These are phyloP conservation scores for Tokudaia tokunoshimensis DNA, from an alignment of 2,797 vertebrate genomes.

Conservation along the genomic window DNA sequence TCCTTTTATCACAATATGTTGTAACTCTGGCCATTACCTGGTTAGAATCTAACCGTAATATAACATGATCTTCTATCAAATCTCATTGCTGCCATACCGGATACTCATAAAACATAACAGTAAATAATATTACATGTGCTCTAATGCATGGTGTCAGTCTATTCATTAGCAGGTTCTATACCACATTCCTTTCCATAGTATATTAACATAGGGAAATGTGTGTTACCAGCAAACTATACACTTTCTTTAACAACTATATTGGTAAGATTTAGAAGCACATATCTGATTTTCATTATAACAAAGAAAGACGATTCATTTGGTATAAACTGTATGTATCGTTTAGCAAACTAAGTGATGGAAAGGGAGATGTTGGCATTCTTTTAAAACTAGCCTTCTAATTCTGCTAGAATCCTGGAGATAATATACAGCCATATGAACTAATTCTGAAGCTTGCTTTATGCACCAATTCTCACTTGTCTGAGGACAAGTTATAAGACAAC, in stretches of 20 bases:
- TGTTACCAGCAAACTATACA: background rate
- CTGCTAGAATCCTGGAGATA: background rate
- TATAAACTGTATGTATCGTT: background rate
- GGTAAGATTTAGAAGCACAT: background rate
- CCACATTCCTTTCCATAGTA: background rate
- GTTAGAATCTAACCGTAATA: background rate
- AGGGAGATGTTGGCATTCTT: accelerated
- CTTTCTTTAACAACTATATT: background rate
- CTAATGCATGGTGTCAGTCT: background rate
- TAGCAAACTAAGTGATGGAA: background rate
- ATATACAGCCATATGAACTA: background rate
- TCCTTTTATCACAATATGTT: background rate
- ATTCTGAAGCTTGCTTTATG: background rate
- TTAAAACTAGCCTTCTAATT: background rate
- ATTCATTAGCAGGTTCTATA: background rate
- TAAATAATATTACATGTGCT: background rate
- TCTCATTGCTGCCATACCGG: background rate
- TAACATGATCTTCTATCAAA: background rate
- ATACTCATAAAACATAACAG: background rate
- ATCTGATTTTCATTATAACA: background rate
- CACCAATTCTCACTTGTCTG: background rate
- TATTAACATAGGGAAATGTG: background rate
- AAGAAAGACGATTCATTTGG: background rate
- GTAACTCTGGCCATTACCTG: background rate
- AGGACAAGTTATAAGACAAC: background rate